Conservation (phyloP, 1,140 invertebrate species). For the Pantala flavescens region DNA sequence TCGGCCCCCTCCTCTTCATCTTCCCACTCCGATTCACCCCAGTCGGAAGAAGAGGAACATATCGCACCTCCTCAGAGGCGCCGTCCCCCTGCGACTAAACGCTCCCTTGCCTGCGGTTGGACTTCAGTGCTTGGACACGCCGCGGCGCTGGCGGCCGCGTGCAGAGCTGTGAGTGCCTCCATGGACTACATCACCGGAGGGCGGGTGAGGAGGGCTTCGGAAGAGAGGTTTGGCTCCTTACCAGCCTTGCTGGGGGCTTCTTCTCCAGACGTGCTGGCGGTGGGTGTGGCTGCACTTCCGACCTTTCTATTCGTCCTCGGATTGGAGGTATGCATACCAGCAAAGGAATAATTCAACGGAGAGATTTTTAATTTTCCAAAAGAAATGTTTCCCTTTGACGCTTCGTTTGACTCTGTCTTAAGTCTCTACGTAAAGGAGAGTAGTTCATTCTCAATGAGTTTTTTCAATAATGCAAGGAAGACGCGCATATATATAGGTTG, state of each 20-base stretch:
- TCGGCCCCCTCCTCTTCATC: not conserved
- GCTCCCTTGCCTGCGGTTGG: not conserved
- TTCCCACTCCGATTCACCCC: not conserved
- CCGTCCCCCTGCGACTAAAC: not conserved
- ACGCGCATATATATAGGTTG: too few relatives aligned
- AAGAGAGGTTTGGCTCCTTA: constrained; percentile 35
- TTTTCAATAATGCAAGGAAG: too few relatives aligned
- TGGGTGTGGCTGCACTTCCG: constrained; percentile 50
- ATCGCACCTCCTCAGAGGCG: not conserved
- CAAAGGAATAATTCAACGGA: too few relatives aligned
- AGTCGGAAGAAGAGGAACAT: not conserved
- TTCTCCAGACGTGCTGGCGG: constrained; percentile 57
- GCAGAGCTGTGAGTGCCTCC: constrained; percentile 49
- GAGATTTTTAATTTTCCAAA: too few relatives aligned
- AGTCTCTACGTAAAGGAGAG: too few relatives aligned
- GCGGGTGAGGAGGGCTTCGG: constrained; percentile 41
- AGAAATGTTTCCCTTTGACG: too few relatives aligned
- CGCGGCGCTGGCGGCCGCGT: constrained; percentile 49
- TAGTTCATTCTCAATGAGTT: too few relatives aligned
- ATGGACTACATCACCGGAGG: constrained; percentile 52
- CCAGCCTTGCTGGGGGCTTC: constrained; percentile 35
- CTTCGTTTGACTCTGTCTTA: too few relatives aligned
- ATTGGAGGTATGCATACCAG: constrained; percentile 44
- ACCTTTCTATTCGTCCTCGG: constrained; percentile 58
- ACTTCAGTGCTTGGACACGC: constrained; percentile 30